Conservation (phyloP, 2,888 invertebrate genomes). For the Lordiphosa fenestrarum region DNA sequence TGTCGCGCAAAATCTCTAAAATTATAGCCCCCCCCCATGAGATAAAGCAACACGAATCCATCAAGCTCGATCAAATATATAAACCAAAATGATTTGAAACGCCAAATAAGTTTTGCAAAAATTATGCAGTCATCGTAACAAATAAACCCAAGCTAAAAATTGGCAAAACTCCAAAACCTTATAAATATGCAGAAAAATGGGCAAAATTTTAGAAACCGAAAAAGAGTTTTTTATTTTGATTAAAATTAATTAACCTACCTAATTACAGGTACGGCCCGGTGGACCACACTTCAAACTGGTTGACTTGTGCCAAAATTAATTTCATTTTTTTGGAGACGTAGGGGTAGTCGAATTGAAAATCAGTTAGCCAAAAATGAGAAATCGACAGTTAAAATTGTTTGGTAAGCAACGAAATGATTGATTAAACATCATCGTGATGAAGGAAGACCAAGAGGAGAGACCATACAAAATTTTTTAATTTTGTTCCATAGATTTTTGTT, state of each 20-base stretch:
- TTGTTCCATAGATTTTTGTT: constrained; percentile 11
- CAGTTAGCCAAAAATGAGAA: constrained; percentile 9
- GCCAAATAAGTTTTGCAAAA: constrained; percentile 15
- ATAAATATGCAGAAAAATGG: constrained; percentile 25
- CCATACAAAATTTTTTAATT: constrained; percentile 9
- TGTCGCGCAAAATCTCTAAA: constrained; percentile 49
- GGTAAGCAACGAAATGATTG: constrained; percentile 37
- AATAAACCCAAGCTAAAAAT: constrained; percentile 34
- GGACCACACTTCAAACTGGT: constrained; percentile 45
- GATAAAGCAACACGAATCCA: constrained; percentile 48
- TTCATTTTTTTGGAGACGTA: not conserved
- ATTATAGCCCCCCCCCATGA: constrained; percentile 32
- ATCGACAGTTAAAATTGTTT: constrained; percentile 19
- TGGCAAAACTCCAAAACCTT: constrained; percentile 27
- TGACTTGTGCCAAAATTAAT: constrained; percentile 58
- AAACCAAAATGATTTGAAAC: not conserved
- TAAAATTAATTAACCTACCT: constrained; percentile 64
- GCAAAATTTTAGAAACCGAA: constrained; percentile 23
- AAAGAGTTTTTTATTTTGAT: constrained; percentile 18
- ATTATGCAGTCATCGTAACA: constrained; percentile 60
- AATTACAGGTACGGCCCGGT: constrained; percentile 50
- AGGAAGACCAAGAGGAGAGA: constrained; percentile 7
- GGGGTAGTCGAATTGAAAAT: no score
- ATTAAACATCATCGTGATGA: constrained; percentile 20
- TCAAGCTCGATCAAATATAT: constrained; percentile 49